Evolutionary conservation across 2,888 invertebrate genomes (phyloP).

Genomic region (Agrenia bidenticulata): DNA sequence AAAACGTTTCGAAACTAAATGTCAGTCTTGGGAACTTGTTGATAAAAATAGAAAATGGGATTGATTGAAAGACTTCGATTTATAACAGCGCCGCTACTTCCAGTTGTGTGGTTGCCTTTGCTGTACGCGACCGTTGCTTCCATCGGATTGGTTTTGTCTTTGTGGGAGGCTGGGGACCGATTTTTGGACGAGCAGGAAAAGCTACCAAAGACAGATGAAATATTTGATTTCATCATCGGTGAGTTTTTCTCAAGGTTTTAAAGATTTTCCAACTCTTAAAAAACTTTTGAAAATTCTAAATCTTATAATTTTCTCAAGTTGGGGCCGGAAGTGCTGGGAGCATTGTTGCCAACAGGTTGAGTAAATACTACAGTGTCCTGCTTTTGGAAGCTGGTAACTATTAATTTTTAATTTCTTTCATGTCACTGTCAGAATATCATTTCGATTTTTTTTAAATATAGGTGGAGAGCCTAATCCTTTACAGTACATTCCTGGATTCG

Average conservation of each 20-base stretch:
- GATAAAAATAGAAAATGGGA: too few species aligned
- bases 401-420: not conserved
- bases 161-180: constrained; percentile 18
- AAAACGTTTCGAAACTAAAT: too few species aligned
- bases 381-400: constrained; percentile 18
- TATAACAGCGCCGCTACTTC: not conserved
- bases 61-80: not conserved
- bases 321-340: constrained; percentile 16
- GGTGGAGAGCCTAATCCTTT: constrained; percentile 40
- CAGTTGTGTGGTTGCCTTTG: constrained; percentile 3
- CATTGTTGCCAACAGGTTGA: constrained; percentile 7
- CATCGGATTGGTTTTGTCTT: constrained; percentile 7
- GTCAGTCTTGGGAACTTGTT: too few species aligned
- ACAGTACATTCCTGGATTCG: constrained; percentile 34
- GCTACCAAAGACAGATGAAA: not conserved
- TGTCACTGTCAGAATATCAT: too few species aligned
- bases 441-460: too few species aligned
- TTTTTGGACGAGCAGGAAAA: constrained; percentile 10
- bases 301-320: constrained; percentile 9
- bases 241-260: not conserved
- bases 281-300: not conserved
- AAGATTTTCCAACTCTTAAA: not conserved
- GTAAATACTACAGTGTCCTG: not conserved
- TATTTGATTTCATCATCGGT: constrained; percentile 18
- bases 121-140: not conserved